A percentile compares a stretch with the other conserved stretches of the same genome.
phyloP scores from a whole-genome alignment of 2,797 vertebrate genomes.

The Poliocrania exsul region DNA sequence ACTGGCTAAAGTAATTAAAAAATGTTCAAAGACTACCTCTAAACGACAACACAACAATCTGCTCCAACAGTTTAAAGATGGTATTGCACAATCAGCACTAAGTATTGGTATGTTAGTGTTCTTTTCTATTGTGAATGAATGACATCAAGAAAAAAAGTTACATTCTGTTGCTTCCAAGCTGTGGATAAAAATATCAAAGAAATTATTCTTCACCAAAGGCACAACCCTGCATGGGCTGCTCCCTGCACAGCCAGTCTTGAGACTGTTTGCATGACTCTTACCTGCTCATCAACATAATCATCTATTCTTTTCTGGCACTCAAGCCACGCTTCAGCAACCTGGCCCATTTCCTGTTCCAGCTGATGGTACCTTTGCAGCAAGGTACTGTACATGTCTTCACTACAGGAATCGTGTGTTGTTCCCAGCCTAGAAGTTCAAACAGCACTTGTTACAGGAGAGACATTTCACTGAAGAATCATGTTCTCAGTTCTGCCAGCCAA shows the following conservation, averaged over 20 bases:
- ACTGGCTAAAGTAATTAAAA: background rate
- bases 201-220: background rate
- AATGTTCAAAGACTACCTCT: background rate
- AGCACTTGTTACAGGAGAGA: constrained; percentile 11
- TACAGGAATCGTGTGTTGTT: constrained; percentile 89
- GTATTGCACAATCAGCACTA: background rate
- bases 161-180: background rate
- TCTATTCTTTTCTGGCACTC: constrained; percentile 98
- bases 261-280: constrained; percentile 51
- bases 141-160: background rate
- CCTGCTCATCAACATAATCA: constrained; percentile 98
- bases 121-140: background rate
- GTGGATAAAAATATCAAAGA: background rate
- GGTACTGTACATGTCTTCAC: constrained; percentile 90
- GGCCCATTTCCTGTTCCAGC: constrained; percentile 91
- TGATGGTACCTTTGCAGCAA: constrained; percentile 91
- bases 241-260: background rate
- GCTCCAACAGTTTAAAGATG: background rate
- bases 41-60: background rate
- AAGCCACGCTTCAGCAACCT: constrained; percentile 91
- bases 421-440: constrained; percentile 82
- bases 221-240: background rate
- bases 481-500: background rate
- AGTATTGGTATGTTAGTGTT: background rate
- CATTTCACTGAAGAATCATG: background rate